These are phyloP conservation scores for Clinocottus analis DNA, from an alignment of 2,113 vertebrate species.

Conservation along the genomic window DNA sequence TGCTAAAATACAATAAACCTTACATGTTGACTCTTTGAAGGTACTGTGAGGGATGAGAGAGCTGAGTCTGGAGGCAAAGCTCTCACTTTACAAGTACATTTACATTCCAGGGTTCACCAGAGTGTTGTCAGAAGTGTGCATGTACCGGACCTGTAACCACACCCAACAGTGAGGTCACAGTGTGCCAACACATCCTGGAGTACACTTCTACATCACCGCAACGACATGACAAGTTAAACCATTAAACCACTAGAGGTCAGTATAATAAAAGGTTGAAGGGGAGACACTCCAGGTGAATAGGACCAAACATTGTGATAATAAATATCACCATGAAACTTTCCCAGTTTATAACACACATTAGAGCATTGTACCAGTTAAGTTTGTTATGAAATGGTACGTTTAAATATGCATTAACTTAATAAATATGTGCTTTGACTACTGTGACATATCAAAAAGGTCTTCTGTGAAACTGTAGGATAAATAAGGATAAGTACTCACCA, in stretches of 20 bases:
- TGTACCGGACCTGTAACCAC: background rate
- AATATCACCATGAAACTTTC: background rate
- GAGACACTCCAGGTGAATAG: background rate
- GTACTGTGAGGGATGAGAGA: background rate
- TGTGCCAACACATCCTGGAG: background rate
- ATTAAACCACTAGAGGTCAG: background rate
- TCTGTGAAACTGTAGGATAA: too few relatives aligned
- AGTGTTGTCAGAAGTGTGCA: background rate
- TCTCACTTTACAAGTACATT: background rate
- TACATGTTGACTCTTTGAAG: background rate
- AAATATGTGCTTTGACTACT: background rate
- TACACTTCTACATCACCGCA: background rate
- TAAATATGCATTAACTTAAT: background rate
- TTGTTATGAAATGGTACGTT: background rate
- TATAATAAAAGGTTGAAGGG: background rate
- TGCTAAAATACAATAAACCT: background rate
- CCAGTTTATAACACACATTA: background rate
- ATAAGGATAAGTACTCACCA: conserved; percentile 73
- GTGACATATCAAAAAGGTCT: background rate
- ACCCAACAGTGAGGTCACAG: background rate
- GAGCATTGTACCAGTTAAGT: background rate
- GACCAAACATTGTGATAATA: background rate
- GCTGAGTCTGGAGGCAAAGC: background rate
- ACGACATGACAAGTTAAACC: background rate
- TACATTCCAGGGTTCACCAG: background rate